Evolutionary conservation across 2,888 invertebrate species (phyloP), one percentile per base, ranked within the genome.

Genomic region (Iphiclides podalirius): DNA sequence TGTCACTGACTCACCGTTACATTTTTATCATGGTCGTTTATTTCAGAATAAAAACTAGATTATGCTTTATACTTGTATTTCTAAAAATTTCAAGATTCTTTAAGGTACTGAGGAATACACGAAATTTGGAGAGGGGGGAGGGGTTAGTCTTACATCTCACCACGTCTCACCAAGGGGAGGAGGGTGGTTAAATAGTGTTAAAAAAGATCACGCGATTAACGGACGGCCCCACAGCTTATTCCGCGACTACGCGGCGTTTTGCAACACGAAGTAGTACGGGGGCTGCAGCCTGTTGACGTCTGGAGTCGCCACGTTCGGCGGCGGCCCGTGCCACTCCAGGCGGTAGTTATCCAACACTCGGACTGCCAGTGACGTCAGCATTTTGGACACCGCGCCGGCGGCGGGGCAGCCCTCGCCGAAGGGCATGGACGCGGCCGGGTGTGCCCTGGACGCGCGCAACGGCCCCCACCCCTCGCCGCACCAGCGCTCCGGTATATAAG

Each of bases 401-500:
- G 76, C 85, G 4, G 87, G 87, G 20, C 87, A 88, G 14, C 64
- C 58, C 35, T 83, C 75, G 0, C 87, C 87, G 33, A 81, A 85
- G 0, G 87, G 88, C 59, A 74, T 60, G 0, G 78, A 81, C 0
- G 87, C 74, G 20, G 67, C 47, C 0, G 79, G 70, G 54, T 87
- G 85, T 0, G 87, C 86, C 20, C 74, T 67, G 0, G 79, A 70
- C 0, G 81, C 81, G 4, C 63, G 64, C 0, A 87, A 57, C 0
- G 88, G 85, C 16, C 76, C 75, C 72, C 76, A 77, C 0, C 71
- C 76, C 15, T 80, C 78, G 46, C 43, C 62, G 62, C 77, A 75
- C 87, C 86, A 88, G 1, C 88, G 74, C 9, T 87, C 87, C 0
- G 88, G 88, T 0, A 86, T 72, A 58, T 84, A 87, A 1, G 82